Percentiles rank a stretch among this genome's conserved stretches.
phyloP scores from a whole-genome alignment of 2,797 vertebrate species.

The Chaetophractus vellerosus region DNA sequence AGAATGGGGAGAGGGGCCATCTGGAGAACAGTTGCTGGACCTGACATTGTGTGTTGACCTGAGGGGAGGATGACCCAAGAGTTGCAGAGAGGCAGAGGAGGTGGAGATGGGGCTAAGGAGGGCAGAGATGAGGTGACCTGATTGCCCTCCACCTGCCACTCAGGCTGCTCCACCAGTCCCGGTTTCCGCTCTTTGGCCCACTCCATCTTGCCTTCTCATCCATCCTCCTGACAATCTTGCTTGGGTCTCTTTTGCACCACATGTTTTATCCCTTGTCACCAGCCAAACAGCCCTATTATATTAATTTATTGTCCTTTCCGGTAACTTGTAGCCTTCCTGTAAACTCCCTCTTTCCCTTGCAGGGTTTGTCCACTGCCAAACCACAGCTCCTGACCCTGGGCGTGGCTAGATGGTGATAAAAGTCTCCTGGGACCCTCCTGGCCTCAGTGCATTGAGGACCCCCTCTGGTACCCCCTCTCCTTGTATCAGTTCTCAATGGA shows the following conservation, averaged over 20 bases:
- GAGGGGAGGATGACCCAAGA: too few relatives aligned
- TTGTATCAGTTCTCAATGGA: background rate
- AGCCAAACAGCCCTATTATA: slow-evolving; percentile 69
- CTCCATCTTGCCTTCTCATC: background rate
- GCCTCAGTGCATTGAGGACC: background rate
- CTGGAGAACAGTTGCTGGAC: background rate
- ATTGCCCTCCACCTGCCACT: too few relatives aligned
- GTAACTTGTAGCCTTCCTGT: slow-evolving; percentile 78
- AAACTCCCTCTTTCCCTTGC: slow-evolving; percentile 63
- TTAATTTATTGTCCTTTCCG: slow-evolving; percentile 80
- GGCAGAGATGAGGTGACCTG: background rate
- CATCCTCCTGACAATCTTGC: slow-evolving; percentile 34
- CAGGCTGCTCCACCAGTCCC: fast-evolving
- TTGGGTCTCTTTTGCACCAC: slow-evolving; percentile 21
- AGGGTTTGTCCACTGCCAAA: slow-evolving; percentile 53
- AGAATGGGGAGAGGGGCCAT: fast-evolving
- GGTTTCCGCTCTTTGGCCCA: fast-evolving
- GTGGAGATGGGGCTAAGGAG: background rate
- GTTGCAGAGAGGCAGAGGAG: background rate
- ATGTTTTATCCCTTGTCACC: slow-evolving; percentile 80
- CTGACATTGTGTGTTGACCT: fast-evolving
- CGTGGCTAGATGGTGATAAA: fast-evolving
- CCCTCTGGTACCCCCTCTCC: background rate
- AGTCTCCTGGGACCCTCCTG: background rate
- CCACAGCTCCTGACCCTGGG: background rate